Evolutionary conservation across 2,888 invertebrate genomes (phyloP), one percentile per base, ranked within the genome.

Genomic region (Drosophila nr. perissopoda): DNA sequence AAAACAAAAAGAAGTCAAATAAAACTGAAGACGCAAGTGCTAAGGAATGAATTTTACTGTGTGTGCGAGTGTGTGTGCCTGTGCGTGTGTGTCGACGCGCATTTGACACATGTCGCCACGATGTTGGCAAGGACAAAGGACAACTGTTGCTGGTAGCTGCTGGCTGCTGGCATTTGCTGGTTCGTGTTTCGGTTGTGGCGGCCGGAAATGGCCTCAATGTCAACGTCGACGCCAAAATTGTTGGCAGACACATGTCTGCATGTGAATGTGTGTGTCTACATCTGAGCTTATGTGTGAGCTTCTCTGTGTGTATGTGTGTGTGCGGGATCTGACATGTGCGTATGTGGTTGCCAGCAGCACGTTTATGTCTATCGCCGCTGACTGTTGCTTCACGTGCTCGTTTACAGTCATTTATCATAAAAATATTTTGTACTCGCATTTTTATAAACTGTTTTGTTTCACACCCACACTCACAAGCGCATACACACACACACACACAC

Each of bases 191-290:
- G 68, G 76, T 79, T 84, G 80, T 70, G 84, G 83, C 85, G 83
- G 82, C 88, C 87, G 89, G 89, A 88, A 85, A 85, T 85, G 85
- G 89, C 89, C 73, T 86, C 85, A 85, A 88, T 85, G 89, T 88
- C 89, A 86, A 86, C 84, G 85, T 85, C 75, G 83, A 72, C 75
- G 84, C 88, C 86, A 82, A 88, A 86, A 81, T 81, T 79, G 73
- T 76, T 74, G 81, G 56, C 83, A 75, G 74, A 83, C 75, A 80
- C 74, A 74, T 66, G 73, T 77, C 59, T 61, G 42, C 52, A 46
- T 56, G 56, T 49, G 11, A 25, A 36, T 48, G 52, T 70, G 64
- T 62, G 57, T 54, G 56, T 42, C 21, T 21, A 13, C 21, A 21
- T 21, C 6, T 21, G 13, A 13, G 21, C 13, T 42, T 21, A 42